phyloP scores from a whole-genome alignment of 1,140 invertebrate species.

The Zaprionus gabonicus region DNA sequence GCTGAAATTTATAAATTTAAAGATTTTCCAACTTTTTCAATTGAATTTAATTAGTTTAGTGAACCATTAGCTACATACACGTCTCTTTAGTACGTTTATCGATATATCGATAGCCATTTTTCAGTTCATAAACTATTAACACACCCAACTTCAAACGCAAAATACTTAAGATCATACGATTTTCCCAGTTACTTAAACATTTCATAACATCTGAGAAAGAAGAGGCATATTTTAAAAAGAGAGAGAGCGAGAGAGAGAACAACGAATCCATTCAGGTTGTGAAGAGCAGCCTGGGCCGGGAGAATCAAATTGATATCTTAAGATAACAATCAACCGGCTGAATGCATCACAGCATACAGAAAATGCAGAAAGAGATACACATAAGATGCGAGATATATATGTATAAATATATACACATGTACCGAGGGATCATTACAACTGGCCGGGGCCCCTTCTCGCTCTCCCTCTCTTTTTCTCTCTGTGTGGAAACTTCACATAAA shows the following conservation, averaged over 20 bases:
- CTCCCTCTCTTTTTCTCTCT: background rate
- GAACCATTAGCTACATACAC: background rate
- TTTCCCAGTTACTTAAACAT: background rate
- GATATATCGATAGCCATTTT: slow-evolving; percentile 15
- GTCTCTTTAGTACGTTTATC: background rate
- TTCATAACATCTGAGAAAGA: too few species aligned
- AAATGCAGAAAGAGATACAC: slow-evolving; percentile 4
- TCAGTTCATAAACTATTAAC: background rate
- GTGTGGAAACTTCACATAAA: slow-evolving; percentile 59
- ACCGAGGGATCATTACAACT: slow-evolving; percentile 16
- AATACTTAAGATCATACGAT: background rate
- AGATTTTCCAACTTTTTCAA: too few species aligned
- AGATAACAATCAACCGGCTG: slow-evolving; percentile 47
- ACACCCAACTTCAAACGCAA: background rate
- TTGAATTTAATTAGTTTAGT: background rate
- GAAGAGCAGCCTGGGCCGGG: background rate
- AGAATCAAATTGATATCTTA: slow-evolving; percentile 44
- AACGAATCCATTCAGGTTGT: slow-evolving; percentile 4
- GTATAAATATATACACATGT: slow-evolving; percentile 4
- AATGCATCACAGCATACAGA: slow-evolving; percentile 27
- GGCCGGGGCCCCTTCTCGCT: background rate
- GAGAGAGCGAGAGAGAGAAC: background rate
- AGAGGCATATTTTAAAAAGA: background rate
- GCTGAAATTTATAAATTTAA: too few species aligned
- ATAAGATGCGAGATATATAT: slow-evolving; percentile 17